A percentile compares a stretch with the other conserved stretches of the same genome.
Evolutionary conservation across 2,797 vertebrate genomes (phyloP).

Genomic region (Bradypodion ventrale): DNA sequence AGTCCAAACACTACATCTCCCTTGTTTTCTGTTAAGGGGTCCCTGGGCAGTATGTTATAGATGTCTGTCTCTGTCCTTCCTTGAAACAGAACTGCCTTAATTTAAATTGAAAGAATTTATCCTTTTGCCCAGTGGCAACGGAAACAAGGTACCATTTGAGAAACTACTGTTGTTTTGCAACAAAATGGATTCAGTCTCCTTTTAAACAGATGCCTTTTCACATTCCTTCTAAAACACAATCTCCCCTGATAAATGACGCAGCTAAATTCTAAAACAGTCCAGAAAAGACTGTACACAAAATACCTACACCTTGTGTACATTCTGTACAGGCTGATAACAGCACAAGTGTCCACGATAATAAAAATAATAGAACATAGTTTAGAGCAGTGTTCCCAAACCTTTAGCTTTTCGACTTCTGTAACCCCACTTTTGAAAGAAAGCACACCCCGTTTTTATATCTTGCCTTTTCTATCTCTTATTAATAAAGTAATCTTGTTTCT

Average conservation of each 20-base stretch:
- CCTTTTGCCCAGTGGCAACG: not conserved
- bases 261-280: not conserved
- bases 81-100: conserved; percentile 8
- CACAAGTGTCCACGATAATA: not conserved
- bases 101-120: conserved; percentile 13
- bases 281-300: not conserved
- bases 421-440: no score
- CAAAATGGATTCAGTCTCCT: not conserved
- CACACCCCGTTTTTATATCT: no score
- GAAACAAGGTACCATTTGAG: not conserved
- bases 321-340: not conserved
- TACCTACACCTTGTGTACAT: not conserved
- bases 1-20: not conserved
- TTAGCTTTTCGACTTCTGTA: no score
- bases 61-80: not conserved
- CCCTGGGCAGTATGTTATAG: conserved; percentile 2
- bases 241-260: not conserved
- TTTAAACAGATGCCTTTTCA: not conserved
- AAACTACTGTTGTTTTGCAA: not conserved
- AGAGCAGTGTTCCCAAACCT: no score
- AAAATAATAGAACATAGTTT: not conserved
- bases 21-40: not conserved
- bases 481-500: no score
- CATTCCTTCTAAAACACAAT: not conserved
- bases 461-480: no score